These are phyloP conservation scores for Blastobasis adustella DNA, from an alignment of 2,888 invertebrate genomes.

Conservation along the genomic window DNA sequence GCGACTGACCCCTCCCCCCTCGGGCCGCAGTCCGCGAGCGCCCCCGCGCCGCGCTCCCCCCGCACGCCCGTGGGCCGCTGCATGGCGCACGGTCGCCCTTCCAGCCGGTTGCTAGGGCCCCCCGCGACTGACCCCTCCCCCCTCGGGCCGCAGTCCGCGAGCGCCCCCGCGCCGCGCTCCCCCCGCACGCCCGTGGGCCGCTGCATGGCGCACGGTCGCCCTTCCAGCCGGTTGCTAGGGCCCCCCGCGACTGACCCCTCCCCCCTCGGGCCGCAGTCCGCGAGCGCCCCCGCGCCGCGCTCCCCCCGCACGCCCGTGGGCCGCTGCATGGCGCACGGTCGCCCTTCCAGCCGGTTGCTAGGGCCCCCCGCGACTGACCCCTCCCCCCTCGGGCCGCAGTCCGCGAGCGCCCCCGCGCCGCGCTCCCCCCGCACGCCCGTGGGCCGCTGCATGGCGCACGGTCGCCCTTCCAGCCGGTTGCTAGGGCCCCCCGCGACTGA, in stretches of 20 bases:
- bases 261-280: not conserved
- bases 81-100: constrained; percentile 80
- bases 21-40: constrained; percentile 5
- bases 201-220: constrained; percentile 81
- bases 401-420: constrained; percentile 46
- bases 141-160: constrained; percentile 1
- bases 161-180: constrained; percentile 65
- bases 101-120: too few species aligned
- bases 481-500: not conserved
- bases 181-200: constrained; percentile 85
- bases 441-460: constrained; percentile 84
- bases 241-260: not conserved
- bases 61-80: constrained; percentile 81
- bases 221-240: too few species aligned
- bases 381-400: too few species aligned
- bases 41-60: constrained; percentile 76
- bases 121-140: not conserved
- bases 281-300: constrained; percentile 56
- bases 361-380: too few species aligned
- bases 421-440: constrained; percentile 85
- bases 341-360: too few species aligned
- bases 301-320: constrained; percentile 85
- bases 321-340: constrained; percentile 83
- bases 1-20: not conserved
- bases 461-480: too few species aligned